Conservation (phyloP, 2,888 invertebrate genomes). For the Abrostola tripartita region DNA sequence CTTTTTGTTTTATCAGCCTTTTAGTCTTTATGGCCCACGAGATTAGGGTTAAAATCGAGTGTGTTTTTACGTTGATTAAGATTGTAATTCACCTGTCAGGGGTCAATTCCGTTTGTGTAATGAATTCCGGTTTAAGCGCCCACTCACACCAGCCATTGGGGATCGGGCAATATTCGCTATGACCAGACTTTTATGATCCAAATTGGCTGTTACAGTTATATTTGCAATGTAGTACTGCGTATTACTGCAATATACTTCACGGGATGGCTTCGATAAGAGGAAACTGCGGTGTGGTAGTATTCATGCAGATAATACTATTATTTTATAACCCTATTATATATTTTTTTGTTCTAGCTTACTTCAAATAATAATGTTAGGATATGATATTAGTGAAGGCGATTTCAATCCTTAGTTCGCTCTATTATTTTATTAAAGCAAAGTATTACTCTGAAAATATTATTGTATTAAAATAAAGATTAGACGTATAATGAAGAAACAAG, state of each 20-base stretch:
- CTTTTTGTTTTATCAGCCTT: slow-evolving; percentile 15
- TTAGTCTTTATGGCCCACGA: slow-evolving; percentile 27
- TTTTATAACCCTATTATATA: background rate
- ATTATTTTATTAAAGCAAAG: no score
- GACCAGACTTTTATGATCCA: slow-evolving; percentile 21
- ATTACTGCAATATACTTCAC: background rate
- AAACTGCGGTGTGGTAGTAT: background rate
- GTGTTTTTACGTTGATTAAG: slow-evolving; percentile 33
- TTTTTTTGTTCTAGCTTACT: no score
- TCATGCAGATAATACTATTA: slow-evolving; percentile 2
- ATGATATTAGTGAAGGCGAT: no score
- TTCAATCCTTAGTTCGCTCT: no score
- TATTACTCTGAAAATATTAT: no score
- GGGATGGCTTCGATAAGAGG: background rate
- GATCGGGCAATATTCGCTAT: slow-evolving; percentile 24
- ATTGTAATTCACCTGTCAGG: slow-evolving; percentile 57
- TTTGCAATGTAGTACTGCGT: background rate
- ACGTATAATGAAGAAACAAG: no score
- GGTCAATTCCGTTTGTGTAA: slow-evolving; percentile 67
- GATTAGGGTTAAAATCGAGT: slow-evolving; percentile 52
- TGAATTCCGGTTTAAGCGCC: slow-evolving; percentile 61
- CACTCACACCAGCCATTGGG: slow-evolving; percentile 53
- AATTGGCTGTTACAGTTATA: slow-evolving; percentile 10
- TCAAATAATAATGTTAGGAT: no score
- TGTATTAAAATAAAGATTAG: no score